Conservation (phyloP, 2,888 invertebrate genomes). For the Neria commutata region DNA sequence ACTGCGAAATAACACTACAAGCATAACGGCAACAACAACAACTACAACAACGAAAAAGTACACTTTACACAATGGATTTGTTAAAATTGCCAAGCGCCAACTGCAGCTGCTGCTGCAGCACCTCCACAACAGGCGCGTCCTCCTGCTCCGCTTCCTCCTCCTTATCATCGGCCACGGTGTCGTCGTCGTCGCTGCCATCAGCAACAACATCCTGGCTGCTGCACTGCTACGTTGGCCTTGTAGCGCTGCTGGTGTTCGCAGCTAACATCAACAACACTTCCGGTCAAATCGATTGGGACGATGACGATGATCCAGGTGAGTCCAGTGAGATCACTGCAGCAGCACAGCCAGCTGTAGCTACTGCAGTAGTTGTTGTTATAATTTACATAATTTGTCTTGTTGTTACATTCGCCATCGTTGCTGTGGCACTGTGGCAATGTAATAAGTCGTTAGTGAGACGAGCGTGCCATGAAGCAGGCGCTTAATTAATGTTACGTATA, state of each 20-base stretch:
- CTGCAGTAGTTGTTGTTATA: conserved; percentile 25
- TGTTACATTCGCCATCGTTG: too few species aligned
- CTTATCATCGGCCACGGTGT: neutral
- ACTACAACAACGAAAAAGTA: conserved; percentile 28
- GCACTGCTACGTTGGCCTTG: conserved; percentile 47
- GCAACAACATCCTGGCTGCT: conserved; percentile 19
- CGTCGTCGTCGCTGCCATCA: conserved; percentile 3
- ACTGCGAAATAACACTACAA: conserved; percentile 2
- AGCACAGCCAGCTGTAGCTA: conserved; percentile 23
- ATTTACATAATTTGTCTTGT: conserved; percentile 49
- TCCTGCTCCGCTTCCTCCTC: too few species aligned
- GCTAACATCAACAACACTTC: conserved; percentile 53
- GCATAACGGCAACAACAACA: conserved; percentile 8
- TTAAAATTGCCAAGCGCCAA: conserved; percentile 36
- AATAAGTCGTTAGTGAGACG: too few species aligned
- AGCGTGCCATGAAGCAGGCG: too few species aligned
- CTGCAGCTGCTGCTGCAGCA: conserved; percentile 17
- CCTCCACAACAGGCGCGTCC: conserved; percentile 38
- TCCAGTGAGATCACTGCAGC: conserved; percentile 23
- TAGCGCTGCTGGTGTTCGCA: conserved; percentile 50
- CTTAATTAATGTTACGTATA: conserved; percentile 5
- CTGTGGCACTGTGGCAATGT: too few species aligned
- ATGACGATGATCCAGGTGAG: conserved; percentile 63
- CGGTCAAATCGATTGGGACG: conserved; percentile 63
- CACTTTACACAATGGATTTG: conserved; percentile 46